Base-by-base conservation (phyloP, 1,140 invertebrate genomes). In the Pollicipes pollicipes region DNA sequence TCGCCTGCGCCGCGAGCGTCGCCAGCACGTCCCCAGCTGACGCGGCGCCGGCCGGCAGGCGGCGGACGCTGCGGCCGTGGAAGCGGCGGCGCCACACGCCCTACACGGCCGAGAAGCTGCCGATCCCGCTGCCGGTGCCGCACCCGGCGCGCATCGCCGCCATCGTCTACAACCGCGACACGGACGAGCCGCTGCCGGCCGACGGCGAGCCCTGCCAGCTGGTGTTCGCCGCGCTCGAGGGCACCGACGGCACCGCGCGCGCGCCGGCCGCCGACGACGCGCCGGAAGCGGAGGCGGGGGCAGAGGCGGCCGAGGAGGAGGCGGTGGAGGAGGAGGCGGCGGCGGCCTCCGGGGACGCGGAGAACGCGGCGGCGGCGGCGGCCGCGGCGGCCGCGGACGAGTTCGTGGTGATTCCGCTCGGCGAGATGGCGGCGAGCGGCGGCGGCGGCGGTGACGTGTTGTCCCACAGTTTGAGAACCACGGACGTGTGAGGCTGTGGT, bases 81-180 rank as follows among this genome's bases (percentile, higher is more conserved):
- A 88, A 88, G 74, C 79, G 84, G 30, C 79, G 84, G 75, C 79
- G 80, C 76, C 81, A 58, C 45, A 58, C 77, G 30, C 82, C 84
- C 1, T 87, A 85, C 75, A 84, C 81, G 27, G 85, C 86, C 0
- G 86, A 89, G 74, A 90, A 90, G 76, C 79, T 91, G 67, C 79
- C 87, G 10, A 90, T 90, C 73, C 90, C 90, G 21, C 82, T 93
- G 70, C 91, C 91, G 24, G 85, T 95, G 70, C 90, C 91, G 3
- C 90, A 93, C 82, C 91, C 91, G 26, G 88, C 88, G 28, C 86
- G 88, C 74, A 93, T 95, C 76, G 90, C 91, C 32, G 84, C 95
- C 32, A 90, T 90, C 27, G 91, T 95, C 77, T 83, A 87, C 74
- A 87, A 88, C 77, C 79, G 91, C 30, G 91, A 93, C 77, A 88